phyloP scores from a whole-genome alignment of 2,797 vertebrate genomes.

The Dryobates pubescens region DNA sequence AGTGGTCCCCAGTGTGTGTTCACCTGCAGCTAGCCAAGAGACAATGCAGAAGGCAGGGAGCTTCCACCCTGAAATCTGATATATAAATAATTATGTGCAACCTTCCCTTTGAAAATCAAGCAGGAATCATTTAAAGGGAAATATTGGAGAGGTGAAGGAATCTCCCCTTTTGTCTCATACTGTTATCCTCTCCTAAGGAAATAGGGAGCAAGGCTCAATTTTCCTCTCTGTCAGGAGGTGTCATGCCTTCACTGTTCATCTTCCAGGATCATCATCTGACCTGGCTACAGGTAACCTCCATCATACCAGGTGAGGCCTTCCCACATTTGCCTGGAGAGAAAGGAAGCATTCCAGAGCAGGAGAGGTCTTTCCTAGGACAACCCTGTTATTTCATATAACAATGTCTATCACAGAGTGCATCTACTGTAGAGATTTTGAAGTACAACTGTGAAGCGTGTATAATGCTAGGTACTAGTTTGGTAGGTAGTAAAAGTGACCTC shows the following conservation, averaged over 20 bases:
- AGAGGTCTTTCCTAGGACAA: background rate
- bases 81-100: background rate
- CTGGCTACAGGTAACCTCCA: background rate
- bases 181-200: background rate
- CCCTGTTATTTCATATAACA: background rate
- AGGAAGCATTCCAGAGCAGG: background rate
- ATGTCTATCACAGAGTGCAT: background rate
- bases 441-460: rapidly evolving
- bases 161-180: background rate
- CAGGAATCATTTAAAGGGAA: background rate
- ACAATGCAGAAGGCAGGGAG: background rate
- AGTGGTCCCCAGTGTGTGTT: background rate
- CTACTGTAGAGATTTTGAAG: background rate
- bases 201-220: background rate
- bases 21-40: background rate
- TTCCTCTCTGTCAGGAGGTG: background rate
- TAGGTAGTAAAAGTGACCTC: background rate
- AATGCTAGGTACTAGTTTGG: background rate
- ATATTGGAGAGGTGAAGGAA: background rate
- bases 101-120: background rate
- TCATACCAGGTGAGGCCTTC: background rate
- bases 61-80: background rate
- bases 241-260: background rate
- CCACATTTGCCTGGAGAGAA: background rate
- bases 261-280: background rate